Percentiles rank a stretch among this genome's conserved stretches.
Evolutionary conservation across 2,797 vertebrate genomes (phyloP).

Genomic region (Calcarius lapponicus): DNA sequence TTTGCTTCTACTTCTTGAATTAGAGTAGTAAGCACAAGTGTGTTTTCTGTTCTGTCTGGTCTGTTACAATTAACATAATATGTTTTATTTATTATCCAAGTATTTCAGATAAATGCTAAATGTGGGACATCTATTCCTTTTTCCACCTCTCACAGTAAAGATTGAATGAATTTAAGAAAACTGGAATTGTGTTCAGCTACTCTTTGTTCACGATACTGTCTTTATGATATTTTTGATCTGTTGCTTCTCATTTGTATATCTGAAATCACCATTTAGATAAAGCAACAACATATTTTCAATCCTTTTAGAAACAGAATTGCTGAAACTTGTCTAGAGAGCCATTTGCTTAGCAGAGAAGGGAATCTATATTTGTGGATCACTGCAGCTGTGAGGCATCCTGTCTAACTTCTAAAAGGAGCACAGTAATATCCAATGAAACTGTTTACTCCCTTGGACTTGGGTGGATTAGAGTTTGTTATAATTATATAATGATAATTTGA

Average conservation of each 20-base stretch:
- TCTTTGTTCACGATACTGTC: neutral
- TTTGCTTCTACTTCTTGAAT: neutral
- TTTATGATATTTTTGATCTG: neutral
- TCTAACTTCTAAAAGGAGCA: neutral
- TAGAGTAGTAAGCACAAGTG: neutral
- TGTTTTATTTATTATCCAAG: neutral
- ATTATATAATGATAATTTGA: neutral
- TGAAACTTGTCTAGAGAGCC: neutral
- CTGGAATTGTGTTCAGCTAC: neutral
- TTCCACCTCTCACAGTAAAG: neutral
- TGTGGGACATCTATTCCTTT: neutral
- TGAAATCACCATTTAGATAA: neutral
- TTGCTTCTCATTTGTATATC: neutral
- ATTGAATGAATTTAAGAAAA: neutral
- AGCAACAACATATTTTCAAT: neutral
- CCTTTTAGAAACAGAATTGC: neutral
- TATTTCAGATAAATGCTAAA: neutral
- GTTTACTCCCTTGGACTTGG: neutral
- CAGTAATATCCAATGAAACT: neutral
- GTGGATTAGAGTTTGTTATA: neutral
- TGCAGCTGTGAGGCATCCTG: neutral
- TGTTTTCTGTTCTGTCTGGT: neutral
- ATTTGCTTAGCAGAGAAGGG: neutral
- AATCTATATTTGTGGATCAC: neutral
- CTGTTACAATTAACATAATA: neutral